Percentiles rank a stretch among this genome's conserved stretches.
Conservation (phyloP, 1,140 invertebrate genomes). For the Zaprionus taronus region DNA sequence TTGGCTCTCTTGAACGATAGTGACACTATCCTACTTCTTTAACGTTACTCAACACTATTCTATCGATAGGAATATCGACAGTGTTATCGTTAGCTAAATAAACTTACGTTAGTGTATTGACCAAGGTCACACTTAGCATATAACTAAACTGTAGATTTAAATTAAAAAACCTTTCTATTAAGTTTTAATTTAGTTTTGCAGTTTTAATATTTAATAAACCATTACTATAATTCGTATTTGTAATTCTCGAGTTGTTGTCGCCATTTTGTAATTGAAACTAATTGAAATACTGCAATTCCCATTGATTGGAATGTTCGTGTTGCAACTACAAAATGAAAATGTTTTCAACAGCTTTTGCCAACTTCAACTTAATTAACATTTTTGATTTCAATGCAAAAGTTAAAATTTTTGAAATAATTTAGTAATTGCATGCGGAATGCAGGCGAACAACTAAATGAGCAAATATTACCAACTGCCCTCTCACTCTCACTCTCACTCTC, state of each 20-base stretch:
- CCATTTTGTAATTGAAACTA: no score
- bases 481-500: not conserved
- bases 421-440: conserved; percentile 16
- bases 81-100: no score
- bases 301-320: not conserved
- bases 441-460: conserved; percentile 15
- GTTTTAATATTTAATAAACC: not conserved
- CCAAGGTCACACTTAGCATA: no score
- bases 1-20: no score
- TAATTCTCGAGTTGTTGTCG: not conserved
- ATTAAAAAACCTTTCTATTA: no score
- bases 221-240: not conserved
- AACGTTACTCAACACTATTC: no score
- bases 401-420: conserved; percentile 9
- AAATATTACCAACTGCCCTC: not conserved
- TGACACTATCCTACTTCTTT: no score
- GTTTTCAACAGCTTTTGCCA: not conserved
- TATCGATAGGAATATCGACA: no score
- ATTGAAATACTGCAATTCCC: not conserved
- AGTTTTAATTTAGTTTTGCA: no score
- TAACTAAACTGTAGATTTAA: no score
- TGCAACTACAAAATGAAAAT: not conserved
- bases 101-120: no score
- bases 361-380: conserved; percentile 13
- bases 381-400: not conserved